Evolutionary conservation across 2,113 vertebrate genomes (phyloP).

Genomic region (Paradoxurus hermaphroditus): DNA sequence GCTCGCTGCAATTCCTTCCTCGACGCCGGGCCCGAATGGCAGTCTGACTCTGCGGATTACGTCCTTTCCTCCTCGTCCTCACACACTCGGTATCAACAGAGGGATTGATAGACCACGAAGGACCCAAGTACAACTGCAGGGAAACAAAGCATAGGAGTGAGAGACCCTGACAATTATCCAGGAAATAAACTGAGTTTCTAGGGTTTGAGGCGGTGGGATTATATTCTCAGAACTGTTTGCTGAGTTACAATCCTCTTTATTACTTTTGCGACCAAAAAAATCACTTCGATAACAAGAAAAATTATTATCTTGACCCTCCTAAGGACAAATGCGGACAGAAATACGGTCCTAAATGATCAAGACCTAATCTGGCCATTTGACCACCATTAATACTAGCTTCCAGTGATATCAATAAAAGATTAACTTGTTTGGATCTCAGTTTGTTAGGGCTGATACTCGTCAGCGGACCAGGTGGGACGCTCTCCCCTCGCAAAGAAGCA

Average conservation of each 20-base stretch:
- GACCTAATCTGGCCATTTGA: not conserved
- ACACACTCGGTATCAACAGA: not conserved
- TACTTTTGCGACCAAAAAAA: not conserved
- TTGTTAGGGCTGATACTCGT: too few species aligned
- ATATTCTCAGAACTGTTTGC: not conserved
- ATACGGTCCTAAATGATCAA: not conserved
- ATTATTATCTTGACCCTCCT: not conserved
- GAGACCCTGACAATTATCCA: not conserved
- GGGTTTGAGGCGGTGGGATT: not conserved
- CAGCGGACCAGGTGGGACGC: too few species aligned
- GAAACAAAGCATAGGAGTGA: not conserved
- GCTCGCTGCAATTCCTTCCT: not conserved
- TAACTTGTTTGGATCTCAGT: not conserved
- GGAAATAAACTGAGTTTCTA: not conserved
- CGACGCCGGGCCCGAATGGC: not conserved
- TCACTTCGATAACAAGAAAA: not conserved
- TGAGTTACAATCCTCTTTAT: not conserved
- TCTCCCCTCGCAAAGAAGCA: not conserved
- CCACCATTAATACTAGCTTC: not conserved
- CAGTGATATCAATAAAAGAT: not conserved
- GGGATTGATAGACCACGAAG: not conserved
- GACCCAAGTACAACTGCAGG: rapidly evolving
- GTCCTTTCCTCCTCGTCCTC: not conserved
- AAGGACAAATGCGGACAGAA: not conserved
- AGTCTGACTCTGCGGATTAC: too few species aligned